A percentile compares a stretch with the other conserved stretches of the same genome.
Evolutionary conservation across 2,888 invertebrate species (phyloP).

Genomic region (Vanessa cardui): DNA sequence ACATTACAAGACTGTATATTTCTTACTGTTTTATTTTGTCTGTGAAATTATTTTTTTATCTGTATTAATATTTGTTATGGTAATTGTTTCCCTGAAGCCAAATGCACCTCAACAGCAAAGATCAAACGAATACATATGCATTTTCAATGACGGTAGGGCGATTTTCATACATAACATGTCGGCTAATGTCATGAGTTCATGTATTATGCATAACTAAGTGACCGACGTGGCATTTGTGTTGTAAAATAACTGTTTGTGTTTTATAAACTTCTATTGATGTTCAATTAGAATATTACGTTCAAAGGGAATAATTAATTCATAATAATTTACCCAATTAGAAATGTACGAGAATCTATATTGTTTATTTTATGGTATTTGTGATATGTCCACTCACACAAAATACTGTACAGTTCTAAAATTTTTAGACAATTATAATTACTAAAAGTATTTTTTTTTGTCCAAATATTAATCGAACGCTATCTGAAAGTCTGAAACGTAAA

Average conservation of each 20-base stretch:
- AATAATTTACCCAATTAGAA: not conserved
- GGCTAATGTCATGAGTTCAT: slow-evolving; percentile 1
- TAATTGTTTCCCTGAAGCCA: not conserved
- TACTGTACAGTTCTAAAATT: too few species aligned
- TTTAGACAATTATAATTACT: too few species aligned
- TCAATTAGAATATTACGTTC: slow-evolving; percentile 16
- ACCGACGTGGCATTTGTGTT: slow-evolving; percentile 1
- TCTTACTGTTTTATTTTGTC: too few species aligned
- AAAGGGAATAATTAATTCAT: not conserved
- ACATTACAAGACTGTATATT: too few species aligned
- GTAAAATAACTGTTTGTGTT: slow-evolving; percentile 1
- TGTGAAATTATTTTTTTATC: too few species aligned
- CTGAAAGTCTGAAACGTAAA: too few species aligned
- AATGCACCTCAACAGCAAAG: slow-evolving; percentile 2
- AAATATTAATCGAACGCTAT: too few species aligned
- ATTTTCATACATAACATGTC: slow-evolving; percentile 9
- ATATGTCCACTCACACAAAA: too few species aligned
- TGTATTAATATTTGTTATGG: slow-evolving; percentile 1
- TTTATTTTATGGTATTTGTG: not conserved
- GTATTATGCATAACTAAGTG: not conserved
- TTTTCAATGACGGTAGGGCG: slow-evolving; percentile 11
- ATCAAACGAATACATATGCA: slow-evolving; percentile 21
- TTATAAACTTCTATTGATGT: not conserved
- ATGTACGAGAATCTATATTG: not conserved
- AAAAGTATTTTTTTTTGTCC: too few species aligned